Percentiles rank a stretch among this genome's conserved stretches.
Conservation (phyloP, 2,888 invertebrate genomes). For the Oscheius sp. region DNA sequence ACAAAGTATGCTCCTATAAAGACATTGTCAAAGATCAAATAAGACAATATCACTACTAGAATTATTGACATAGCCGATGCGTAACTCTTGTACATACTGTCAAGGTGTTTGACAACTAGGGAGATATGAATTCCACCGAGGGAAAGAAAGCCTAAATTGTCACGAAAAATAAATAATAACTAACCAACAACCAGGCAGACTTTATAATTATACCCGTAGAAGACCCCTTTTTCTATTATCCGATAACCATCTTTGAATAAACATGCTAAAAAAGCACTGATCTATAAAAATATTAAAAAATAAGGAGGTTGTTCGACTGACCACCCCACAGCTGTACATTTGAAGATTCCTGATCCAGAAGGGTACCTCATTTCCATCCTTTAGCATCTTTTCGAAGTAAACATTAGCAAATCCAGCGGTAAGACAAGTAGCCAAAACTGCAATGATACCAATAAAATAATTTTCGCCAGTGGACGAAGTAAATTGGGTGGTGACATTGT, state of each 20-base stretch:
- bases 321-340: constrained; percentile 70
- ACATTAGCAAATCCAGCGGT: constrained; percentile 71
- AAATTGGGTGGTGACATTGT: constrained; percentile 37
- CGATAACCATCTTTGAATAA: constrained; percentile 51
- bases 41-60: constrained; percentile 63
- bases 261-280: constrained; percentile 63
- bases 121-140: constrained; percentile 70
- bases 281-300: no score
- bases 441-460: constrained; percentile 64
- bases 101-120: constrained; percentile 70
- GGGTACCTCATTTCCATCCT: constrained; percentile 66
- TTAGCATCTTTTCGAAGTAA: constrained; percentile 71
- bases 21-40: constrained; percentile 60
- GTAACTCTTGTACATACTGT: constrained; percentile 70
- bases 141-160: constrained; percentile 59
- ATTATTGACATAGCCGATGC: constrained; percentile 70
- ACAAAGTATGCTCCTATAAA: constrained; percentile 65
- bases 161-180: constrained; percentile 1
- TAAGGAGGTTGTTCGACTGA: no score
- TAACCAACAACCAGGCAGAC: constrained; percentile 67
- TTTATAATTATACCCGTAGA: constrained; percentile 66
- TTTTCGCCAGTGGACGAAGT: constrained; percentile 53
- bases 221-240: constrained; percentile 66
- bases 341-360: constrained; percentile 71
- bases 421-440: constrained; percentile 69